Evolutionary conservation across 2,888 invertebrate species (phyloP), one percentile per base, ranked within the genome.

Genomic region (Pyrrhia umbra): DNA sequence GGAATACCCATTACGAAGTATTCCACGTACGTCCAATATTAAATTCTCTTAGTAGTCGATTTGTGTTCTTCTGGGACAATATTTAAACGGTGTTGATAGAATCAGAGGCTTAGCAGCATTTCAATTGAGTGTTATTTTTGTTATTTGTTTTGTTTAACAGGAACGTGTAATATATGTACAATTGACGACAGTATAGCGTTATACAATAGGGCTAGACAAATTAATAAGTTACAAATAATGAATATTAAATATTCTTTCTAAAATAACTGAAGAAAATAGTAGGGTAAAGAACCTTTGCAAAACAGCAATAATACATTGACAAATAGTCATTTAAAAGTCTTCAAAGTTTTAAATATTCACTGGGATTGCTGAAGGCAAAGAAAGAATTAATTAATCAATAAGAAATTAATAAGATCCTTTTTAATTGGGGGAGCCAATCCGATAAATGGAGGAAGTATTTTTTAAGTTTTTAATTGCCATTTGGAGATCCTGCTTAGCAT

Each of bases 351-450:
- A 79, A 86, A 83, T 79, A 81, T 79, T 74, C 74, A 72, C 84
- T 82, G 68, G 71, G 74, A 75, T 82, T 74, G 76, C 82, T 73
- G 70, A 63, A 69, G 75, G 52, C 70, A 59, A 68, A 52, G 70
- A 80, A 51, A 54, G 70, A 84, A 82, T 82, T 73, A 81, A 84
- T 86, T 77, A 72, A 77, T 71, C 71, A 71, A 79, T 79, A 78
- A 68, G 55, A 66, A 76, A 73, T 82, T 78, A 68, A 66, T 70
- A 58, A 62, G 50, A 66, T 58, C 45, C 34, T 34, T 55, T 60
- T 70, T 59, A 70, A 71, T 66, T 58, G 57, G 51, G 34, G 10
- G 51, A 21, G 50, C 23, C 50, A 56, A 59, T 52, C 13, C 25
- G 8, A 58, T 56, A 63, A 49, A 71, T 55, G 16, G 10, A 42